Conservation (phyloP, 1,140 invertebrate genomes). For the Caerostris darwini region DNA sequence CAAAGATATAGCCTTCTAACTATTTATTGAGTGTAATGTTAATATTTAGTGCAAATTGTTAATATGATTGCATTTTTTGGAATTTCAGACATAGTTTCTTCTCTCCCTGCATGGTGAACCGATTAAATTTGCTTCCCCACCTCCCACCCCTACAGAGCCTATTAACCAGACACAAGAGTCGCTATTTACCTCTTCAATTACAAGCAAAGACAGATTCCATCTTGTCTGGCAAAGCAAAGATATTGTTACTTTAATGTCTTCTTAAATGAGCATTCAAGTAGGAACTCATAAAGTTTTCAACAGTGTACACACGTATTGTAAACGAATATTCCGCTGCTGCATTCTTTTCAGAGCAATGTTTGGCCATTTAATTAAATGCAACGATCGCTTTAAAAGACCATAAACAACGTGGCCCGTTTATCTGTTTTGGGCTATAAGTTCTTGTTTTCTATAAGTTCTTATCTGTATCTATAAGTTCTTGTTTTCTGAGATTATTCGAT, state of each 20-base stretch:
- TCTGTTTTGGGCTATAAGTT: not conserved
- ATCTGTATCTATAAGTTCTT: not conserved
- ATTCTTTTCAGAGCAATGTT: conserved; percentile 9
- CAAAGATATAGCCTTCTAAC: too few relatives aligned
- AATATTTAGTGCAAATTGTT: too few relatives aligned
- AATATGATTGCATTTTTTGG: too few relatives aligned
- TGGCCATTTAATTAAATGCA: conserved; percentile 28
- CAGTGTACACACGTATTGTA: not conserved
- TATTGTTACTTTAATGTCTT: conserved; percentile 54
- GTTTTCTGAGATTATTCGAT: not conserved
- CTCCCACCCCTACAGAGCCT: not conserved
- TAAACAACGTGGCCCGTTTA: not conserved
- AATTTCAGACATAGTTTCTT: not conserved
- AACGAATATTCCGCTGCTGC: not conserved
- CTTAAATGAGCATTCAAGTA: conserved; percentile 10
- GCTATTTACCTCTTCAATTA: not conserved
- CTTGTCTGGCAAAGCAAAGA: not conserved
- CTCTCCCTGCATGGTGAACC: not conserved
- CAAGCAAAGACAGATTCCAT: not conserved
- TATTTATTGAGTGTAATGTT: too few relatives aligned
- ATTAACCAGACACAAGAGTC: not conserved
- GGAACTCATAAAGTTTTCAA: not conserved
- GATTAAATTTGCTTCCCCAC: not conserved
- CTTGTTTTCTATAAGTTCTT: too few relatives aligned
- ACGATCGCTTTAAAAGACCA: not conserved